Evolutionary conservation across 2,888 invertebrate species (phyloP).

Genomic region (Ichneumoninae sp.): DNA sequence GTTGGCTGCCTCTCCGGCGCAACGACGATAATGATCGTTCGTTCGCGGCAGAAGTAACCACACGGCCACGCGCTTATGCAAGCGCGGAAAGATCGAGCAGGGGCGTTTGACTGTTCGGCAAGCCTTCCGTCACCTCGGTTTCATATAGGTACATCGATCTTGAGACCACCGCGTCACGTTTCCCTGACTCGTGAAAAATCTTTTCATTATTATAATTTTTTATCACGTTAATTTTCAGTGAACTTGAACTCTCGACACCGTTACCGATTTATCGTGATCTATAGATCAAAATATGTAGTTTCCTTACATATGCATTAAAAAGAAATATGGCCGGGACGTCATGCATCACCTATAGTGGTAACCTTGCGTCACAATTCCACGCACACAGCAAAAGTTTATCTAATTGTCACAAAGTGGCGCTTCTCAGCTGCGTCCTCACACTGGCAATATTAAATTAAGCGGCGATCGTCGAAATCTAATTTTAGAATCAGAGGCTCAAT

Average conservation of each 20-base stretch:
- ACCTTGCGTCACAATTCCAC: background rate
- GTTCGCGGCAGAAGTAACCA: slow-evolving; percentile 4
- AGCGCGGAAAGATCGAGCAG: slow-evolving; percentile 54
- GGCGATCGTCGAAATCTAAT: background rate
- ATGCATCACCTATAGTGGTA: background rate
- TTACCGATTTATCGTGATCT: background rate
- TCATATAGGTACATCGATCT: slow-evolving; percentile 55
- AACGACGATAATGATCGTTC: slow-evolving; percentile 41
- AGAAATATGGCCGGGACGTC: background rate
- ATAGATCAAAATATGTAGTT: background rate
- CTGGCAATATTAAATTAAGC: background rate
- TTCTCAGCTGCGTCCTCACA: background rate
- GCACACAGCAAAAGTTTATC: background rate
- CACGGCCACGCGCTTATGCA: slow-evolving; percentile 54
- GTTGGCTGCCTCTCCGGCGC: slow-evolving; percentile 11
- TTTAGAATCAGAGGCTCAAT: background rate
- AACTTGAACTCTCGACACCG: slow-evolving; percentile 19
- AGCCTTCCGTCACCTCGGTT: slow-evolving; percentile 34
- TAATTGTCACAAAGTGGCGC: background rate
- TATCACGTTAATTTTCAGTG: background rate
- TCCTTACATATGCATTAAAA: background rate
- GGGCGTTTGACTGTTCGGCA: slow-evolving; percentile 27
- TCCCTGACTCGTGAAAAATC: slow-evolving; percentile 30
- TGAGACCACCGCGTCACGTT: slow-evolving; percentile 30
- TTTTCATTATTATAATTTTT: background rate